phyloP scores from a whole-genome alignment of 2,888 invertebrate genomes.

The Himalopsyche japonica region DNA sequence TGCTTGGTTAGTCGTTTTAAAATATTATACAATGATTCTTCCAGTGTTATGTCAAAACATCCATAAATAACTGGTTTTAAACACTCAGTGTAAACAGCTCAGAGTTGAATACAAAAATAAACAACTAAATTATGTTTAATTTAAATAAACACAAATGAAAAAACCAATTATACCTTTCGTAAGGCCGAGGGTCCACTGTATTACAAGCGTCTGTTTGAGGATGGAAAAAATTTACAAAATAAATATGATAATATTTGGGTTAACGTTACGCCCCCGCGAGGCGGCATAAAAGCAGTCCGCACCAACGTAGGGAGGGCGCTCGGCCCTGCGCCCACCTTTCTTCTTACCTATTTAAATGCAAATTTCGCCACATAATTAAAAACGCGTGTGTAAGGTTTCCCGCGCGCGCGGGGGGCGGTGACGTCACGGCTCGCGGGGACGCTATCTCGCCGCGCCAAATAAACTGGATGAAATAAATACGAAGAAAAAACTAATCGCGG shows the following conservation, averaged over 20 bases:
- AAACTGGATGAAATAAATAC: constrained; percentile 38
- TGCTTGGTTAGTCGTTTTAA: too few relatives aligned
- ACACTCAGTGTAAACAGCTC: background rate
- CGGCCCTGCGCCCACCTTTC: constrained; percentile 25
- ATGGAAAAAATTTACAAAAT: constrained; percentile 24
- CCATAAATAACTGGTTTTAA: background rate
- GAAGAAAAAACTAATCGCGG: constrained; percentile 35
- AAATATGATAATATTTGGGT: constrained; percentile 30
- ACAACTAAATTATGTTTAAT: constrained; percentile 39
- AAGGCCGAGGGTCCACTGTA: background rate
- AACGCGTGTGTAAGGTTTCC: constrained; percentile 40
- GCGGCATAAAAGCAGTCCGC: constrained; percentile 43
- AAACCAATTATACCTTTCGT: constrained; percentile 39
- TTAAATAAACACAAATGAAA: constrained; percentile 40
- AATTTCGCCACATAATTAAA: constrained; percentile 42
- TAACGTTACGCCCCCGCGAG: constrained; percentile 47
- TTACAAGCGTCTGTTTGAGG: constrained; percentile 29
- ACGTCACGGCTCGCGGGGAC: constrained; percentile 36
- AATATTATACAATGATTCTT: too few relatives aligned
- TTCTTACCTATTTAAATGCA: constrained; percentile 41
- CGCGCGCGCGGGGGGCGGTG: constrained; percentile 17
- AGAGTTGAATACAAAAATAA: constrained; percentile 22
- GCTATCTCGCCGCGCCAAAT: constrained; percentile 37
- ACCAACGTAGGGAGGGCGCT: constrained; percentile 27
- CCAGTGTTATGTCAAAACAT: background rate